phyloP scores from a whole-genome alignment of 2,888 invertebrate species.

The Malacosoma neustria region DNA sequence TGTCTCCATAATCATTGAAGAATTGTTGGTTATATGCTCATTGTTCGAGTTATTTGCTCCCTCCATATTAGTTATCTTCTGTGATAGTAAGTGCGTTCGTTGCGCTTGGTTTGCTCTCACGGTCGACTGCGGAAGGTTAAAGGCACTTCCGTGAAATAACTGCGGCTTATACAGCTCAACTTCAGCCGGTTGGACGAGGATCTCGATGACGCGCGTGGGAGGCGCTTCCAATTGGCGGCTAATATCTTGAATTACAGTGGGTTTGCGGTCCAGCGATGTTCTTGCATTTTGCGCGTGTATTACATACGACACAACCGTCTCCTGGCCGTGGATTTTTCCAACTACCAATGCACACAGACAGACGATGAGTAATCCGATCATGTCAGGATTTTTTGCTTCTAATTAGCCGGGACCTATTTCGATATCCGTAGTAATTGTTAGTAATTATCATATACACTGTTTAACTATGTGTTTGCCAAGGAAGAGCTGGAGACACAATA shows the following conservation, averaged over 20 bases:
- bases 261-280: constrained; percentile 12
- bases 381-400: constrained; percentile 18
- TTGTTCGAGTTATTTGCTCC: background rate
- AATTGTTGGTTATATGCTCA: background rate
- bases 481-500: constrained; percentile 42
- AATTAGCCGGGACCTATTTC: constrained; percentile 11
- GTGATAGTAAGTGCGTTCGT: constrained; percentile 17
- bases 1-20: background rate
- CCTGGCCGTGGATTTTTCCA: constrained; percentile 30
- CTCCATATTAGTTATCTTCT: constrained; percentile 10
- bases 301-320: constrained; percentile 18
- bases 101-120: constrained; percentile 15
- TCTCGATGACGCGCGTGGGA: constrained; percentile 4
- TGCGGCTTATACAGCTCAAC: constrained; percentile 9
- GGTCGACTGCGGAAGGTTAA: constrained; percentile 15
- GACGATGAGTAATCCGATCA: constrained; percentile 32
- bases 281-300: constrained; percentile 13
- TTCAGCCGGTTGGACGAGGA: background rate
- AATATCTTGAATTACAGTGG: constrained; percentile 11
- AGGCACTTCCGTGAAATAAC: constrained; percentile 7
- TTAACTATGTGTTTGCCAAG: constrained; percentile 28
- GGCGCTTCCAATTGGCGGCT: constrained; percentile 4
- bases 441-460: constrained; percentile 12
- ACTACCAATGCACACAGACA: constrained; percentile 22
- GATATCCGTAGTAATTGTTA: constrained; percentile 8